A percentile compares a stretch with the other conserved stretches of the same genome.
phyloP scores from a whole-genome alignment of 1,140 invertebrate genomes.

The Caenorhabditis inopinata region DNA sequence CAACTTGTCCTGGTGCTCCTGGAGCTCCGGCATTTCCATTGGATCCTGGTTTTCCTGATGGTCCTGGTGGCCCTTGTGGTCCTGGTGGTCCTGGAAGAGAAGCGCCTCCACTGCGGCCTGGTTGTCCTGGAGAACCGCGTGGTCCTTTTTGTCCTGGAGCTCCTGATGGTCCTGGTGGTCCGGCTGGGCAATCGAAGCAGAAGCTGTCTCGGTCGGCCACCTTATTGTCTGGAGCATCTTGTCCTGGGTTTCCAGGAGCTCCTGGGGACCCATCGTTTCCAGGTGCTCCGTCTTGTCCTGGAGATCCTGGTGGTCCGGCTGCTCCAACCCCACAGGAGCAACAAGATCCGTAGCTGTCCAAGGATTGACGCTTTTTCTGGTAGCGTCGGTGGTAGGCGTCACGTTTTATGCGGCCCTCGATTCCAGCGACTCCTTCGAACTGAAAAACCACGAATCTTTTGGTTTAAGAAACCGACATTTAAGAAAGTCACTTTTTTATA shows the following conservation, averaged over 20 bases:
- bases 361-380: background rate
- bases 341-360: too few species aligned
- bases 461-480: background rate
- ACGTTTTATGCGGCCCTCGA: slow-evolving; percentile 32
- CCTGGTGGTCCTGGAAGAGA: slow-evolving; percentile 48
- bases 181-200: slow-evolving; percentile 47
- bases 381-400: slow-evolving; percentile 1
- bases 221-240: slow-evolving; percentile 31
- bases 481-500: slow-evolving; percentile 34
- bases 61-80: slow-evolving; percentile 55
- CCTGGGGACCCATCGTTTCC: slow-evolving; percentile 46
- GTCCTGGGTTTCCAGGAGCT: slow-evolving; percentile 22
- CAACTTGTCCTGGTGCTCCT: slow-evolving; percentile 53
- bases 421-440: slow-evolving; percentile 26
- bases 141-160: slow-evolving; percentile 39
- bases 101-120: slow-evolving; percentile 53
- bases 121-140: slow-evolving; percentile 30
- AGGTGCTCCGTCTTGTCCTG: slow-evolving; percentile 40
- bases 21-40: slow-evolving; percentile 44
- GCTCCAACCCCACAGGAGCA: slow-evolving; percentile 46
- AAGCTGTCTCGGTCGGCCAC: background rate
- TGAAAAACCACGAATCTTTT: background rate
- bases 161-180: slow-evolving; percentile 42
- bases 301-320: slow-evolving; percentile 42
- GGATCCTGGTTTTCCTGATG: slow-evolving; percentile 53